phyloP scores from a whole-genome alignment of 2,113 vertebrate species.

The Hemiscyllium ocellatum region DNA sequence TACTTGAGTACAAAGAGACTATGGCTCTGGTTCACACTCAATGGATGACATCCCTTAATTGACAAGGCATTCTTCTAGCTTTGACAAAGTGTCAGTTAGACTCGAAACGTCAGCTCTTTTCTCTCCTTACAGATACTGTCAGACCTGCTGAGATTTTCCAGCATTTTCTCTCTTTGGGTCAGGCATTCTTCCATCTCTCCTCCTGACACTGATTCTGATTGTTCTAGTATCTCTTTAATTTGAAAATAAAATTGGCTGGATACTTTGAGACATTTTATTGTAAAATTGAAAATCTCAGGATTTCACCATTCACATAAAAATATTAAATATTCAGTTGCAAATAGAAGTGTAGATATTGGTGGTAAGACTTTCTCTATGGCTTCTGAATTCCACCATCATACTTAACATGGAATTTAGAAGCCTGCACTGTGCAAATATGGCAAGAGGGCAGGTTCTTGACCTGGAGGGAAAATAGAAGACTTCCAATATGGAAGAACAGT shows the following conservation, averaged over 20 bases:
- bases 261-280: background rate
- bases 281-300: background rate
- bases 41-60: background rate
- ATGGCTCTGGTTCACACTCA: background rate
- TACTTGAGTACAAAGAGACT: background rate
- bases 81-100: too few species aligned
- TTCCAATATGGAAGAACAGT: background rate
- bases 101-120: too few species aligned
- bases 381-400: background rate
- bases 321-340: background rate
- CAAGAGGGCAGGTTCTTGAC: background rate
- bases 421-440: background rate
- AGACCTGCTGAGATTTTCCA: too few species aligned
- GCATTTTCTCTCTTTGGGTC: too few species aligned
- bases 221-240: background rate
- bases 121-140: too few species aligned
- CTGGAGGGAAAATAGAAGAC: background rate
- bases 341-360: background rate
- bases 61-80: background rate
- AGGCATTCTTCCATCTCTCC: background rate
- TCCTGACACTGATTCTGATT: background rate
- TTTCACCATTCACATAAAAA: background rate
- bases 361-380: background rate
- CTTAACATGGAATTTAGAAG: background rate
- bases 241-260: background rate